Evolutionary conservation across 2,797 vertebrate species (phyloP), one percentile per base, ranked within the genome.

Genomic region (Hemibagrus guttatus): DNA sequence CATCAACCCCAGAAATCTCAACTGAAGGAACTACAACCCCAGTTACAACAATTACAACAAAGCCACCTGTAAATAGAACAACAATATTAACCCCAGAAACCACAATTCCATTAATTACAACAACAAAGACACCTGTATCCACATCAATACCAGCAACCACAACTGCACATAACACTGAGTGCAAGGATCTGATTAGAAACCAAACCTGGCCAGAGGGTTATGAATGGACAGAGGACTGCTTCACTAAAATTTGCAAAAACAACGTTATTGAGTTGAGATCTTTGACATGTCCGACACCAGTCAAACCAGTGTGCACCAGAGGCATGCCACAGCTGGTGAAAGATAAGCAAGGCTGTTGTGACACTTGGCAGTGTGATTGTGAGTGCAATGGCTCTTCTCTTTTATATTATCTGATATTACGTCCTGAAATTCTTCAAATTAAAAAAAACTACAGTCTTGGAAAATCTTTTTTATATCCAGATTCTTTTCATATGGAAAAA

Each of bases 291-390:
- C 90, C 90, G 64, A 9, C 49, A 13, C 1, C 52, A 4, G 1
- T 0, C 16, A n/a, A 14, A 8, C 93, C 92, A 11, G 13, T 1
- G 12, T 95, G 95, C 74, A 94, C 94, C 21, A 91, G 93, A 88
- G 63, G 28, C 16, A 76, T 39, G 12, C 23, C 46, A 42, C 56
- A 58, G 39, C 90, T 86, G 6, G 91, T 95, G 26, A 89, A 21
- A 0, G 93, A 94, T 79, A 92, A 90, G 85, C 56, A 89, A 31
- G 86, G 88, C 75, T 95, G 95, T 90, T 95, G 95, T 92, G 86
- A 93, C 63, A 91, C 71, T 23, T 92, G 84, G 88, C 86, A 90
- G 69, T 96, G 95, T 91, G 91, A 95, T 87, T 96, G 95, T 96
- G 87, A 95, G 95, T 94, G 28, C 63, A 28, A 5, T 6, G 6